Evolutionary conservation across 2,113 vertebrate species (phyloP).

Genomic region (Rhinoderma darwinii): DNA sequence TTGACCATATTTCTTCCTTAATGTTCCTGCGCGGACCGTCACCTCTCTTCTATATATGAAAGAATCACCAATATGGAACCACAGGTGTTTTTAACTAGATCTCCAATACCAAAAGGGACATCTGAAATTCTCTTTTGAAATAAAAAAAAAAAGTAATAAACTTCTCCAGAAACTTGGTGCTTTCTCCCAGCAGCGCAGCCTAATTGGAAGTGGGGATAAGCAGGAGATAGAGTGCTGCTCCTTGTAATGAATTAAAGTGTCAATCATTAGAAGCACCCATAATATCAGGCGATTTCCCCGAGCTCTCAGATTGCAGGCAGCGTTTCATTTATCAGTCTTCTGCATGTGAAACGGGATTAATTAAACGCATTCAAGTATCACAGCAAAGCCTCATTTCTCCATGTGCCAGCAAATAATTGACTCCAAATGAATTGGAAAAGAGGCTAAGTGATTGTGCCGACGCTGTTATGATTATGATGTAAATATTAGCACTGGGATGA

Average conservation of each 20-base stretch:
- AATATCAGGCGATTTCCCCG: slow-evolving; percentile 71
- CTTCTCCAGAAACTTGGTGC: slow-evolving; percentile 40
- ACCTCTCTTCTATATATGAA: neutral
- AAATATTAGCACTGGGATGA: slow-evolving; percentile 75
- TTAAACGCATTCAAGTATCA: slow-evolving; percentile 73
- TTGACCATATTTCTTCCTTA: slow-evolving; percentile 59
- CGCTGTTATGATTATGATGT: slow-evolving; percentile 81
- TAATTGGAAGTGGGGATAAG: slow-evolving; percentile 70
- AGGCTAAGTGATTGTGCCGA: slow-evolving; percentile 66
- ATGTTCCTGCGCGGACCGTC: slow-evolving; percentile 57
- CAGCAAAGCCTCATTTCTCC: slow-evolving; percentile 67
- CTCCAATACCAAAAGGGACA: slow-evolving; percentile 47
- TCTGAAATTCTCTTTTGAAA: slow-evolving; percentile 59
- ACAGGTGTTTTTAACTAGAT: slow-evolving; percentile 16
- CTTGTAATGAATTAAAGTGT: slow-evolving; percentile 75
- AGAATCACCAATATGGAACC: neutral
- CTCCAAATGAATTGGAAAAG: slow-evolving; percentile 71
- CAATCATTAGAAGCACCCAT: slow-evolving; percentile 72
- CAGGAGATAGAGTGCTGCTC: slow-evolving; percentile 67
- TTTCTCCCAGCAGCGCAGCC: slow-evolving; percentile 64
- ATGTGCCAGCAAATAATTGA: slow-evolving; percentile 68
- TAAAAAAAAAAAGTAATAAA: neutral
- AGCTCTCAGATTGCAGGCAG: slow-evolving; percentile 76
- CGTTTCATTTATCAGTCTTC: slow-evolving; percentile 78
- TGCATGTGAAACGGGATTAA: slow-evolving; percentile 77